Evolutionary conservation across 2,888 invertebrate species (phyloP).

Genomic region (Cheilosia vulpina): DNA sequence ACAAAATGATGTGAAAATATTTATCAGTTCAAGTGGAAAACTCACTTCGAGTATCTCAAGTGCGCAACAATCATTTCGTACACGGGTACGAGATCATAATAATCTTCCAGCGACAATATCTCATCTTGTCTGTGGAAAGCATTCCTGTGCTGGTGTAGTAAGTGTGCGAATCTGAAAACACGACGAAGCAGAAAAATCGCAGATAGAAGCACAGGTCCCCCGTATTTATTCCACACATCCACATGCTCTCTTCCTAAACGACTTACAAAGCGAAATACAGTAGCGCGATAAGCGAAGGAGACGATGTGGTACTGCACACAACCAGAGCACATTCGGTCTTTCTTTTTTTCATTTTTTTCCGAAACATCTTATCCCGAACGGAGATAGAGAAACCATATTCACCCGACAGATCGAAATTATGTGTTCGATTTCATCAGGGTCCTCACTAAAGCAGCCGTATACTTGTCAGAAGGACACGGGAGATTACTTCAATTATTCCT

Average conservation of each 20-base stretch:
- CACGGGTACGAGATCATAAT: constrained; percentile 64
- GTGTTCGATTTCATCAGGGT: constrained; percentile 70
- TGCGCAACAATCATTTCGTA: constrained; percentile 69
- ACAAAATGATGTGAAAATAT: constrained; percentile 75
- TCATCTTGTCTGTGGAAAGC: constrained; percentile 49
- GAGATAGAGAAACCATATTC: constrained; percentile 53
- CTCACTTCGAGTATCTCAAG: constrained; percentile 74
- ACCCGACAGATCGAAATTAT: constrained; percentile 65
- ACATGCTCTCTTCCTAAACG: constrained; percentile 32
- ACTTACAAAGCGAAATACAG: constrained; percentile 44
- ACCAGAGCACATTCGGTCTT: constrained; percentile 16
- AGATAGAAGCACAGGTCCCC: constrained; percentile 50
- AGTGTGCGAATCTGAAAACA: constrained; percentile 60
- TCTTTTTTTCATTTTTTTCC: constrained; percentile 25
- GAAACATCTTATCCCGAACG: constrained; percentile 44
- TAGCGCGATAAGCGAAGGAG: constrained; percentile 31
- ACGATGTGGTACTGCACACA: constrained; percentile 48
- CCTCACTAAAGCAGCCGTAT: constrained; percentile 52
- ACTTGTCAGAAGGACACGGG: constrained; percentile 68
- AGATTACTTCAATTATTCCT: constrained; percentile 71
- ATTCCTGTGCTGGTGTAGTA: constrained; percentile 33
- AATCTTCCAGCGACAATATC: constrained; percentile 66
- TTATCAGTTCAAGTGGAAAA: constrained; percentile 74
- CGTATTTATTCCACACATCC: constrained; percentile 32
- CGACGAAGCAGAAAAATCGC: constrained; percentile 66